phyloP scores from a whole-genome alignment of 2,888 invertebrate genomes.

The Pachydiplax longipennis region DNA sequence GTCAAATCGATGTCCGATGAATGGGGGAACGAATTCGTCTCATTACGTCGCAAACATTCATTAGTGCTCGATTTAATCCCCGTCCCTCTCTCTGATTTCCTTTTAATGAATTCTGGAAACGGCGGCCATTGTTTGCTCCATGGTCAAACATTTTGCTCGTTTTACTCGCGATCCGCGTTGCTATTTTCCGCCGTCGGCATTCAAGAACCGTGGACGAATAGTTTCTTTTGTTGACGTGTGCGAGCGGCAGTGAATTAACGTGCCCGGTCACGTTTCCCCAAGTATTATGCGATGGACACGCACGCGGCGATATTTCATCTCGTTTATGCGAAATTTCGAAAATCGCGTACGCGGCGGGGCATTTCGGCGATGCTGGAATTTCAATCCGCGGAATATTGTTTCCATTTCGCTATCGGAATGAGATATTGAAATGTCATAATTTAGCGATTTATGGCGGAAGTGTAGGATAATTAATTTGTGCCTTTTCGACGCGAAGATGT shows the following conservation, averaged over 20 bases:
- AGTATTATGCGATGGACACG: neutral
- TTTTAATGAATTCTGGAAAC: neutral
- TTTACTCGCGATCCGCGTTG: neutral
- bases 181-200: neutral
- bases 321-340: too few species aligned
- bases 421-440: too few species aligned
- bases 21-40: neutral
- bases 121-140: neutral
- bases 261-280: neutral
- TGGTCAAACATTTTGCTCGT: neutral
- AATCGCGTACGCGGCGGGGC: too few species aligned
- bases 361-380: too few species aligned
- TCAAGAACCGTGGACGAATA: neutral
- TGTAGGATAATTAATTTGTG: too few species aligned
- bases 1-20: neutral
- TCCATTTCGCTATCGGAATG: too few species aligned
- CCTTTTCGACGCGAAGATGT: too few species aligned
- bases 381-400: too few species aligned
- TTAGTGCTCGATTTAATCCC: neutral
- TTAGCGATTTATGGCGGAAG: too few species aligned
- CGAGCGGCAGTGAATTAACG: neutral
- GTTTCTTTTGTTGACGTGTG: neutral
- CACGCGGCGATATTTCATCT: too few species aligned
- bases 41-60: neutral
- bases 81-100: neutral